Evolutionary conservation across 92 coral and sea anemone genomes (phyloP), one percentile per base, ranked within the genome.

Genomic region (Umimayanthus kanabou): DNA sequence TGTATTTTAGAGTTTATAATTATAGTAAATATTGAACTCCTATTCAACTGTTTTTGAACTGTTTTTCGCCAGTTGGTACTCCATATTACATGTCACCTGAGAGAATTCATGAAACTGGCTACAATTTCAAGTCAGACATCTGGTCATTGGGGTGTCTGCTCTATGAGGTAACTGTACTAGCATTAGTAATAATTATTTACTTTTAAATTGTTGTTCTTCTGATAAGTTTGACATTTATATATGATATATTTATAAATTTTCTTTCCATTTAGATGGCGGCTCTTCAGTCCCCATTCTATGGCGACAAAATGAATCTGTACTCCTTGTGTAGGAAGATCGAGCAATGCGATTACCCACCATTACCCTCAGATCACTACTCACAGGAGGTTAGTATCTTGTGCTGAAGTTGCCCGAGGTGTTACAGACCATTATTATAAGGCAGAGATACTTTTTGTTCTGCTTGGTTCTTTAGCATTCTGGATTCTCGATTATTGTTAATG

Each of bases 1-100:
- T 47, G 58, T 50, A 50, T 14, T 53, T 53, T 53, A 14, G 3
- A 53, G 3, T 53, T 50, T 50, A 50, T 50, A 50, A 50, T 50
- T 50, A 13, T n/a, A n/a, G 6, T 45, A 45, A 45, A 53, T 39
- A 11, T 64, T 83, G 30, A 43, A 85, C 47, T 82, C 14, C 43
- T 80, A 28, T 81, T 80, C 66, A 13, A 72, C n/a, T 82, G 47
- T n/a, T 39, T 57, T n/a, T n/a, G n/a, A n/a, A n/a, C n/a, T n/a
- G n/a, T n/a, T n/a, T 18, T 69, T 64, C n/a, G 79, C 50, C 49
- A 97, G 99, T 97, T 65, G 99, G 99, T 3, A 97, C 99, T 2
- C 99, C 99, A 4, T 97, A 97, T 82, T 97, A 97, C 88, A 97
- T 97, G 99, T 97, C 99, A 8, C 99, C 99, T 40, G 99, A 97